phyloP scores from a whole-genome alignment of 2,888 invertebrate species.

The Scaptomyza reducta region DNA sequence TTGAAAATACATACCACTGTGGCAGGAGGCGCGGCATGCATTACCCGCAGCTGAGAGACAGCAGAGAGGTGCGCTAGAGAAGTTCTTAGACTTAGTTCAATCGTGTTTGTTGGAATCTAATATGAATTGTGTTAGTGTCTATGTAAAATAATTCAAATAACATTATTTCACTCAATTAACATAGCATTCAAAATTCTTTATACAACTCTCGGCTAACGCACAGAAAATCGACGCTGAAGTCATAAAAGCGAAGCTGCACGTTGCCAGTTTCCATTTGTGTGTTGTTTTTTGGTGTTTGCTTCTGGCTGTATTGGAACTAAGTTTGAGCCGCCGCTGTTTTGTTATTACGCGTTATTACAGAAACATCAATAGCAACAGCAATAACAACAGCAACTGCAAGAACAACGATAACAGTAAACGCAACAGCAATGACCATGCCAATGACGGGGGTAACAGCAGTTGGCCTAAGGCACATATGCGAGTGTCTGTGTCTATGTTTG shows the following conservation, averaged over 20 bases:
- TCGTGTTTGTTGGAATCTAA: not conserved
- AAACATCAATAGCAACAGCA: constrained; percentile 38
- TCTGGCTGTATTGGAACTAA: constrained; percentile 61
- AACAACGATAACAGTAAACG: constrained; percentile 30
- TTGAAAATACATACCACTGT: constrained; percentile 6
- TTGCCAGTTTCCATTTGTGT: constrained; percentile 47
- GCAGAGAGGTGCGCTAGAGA: constrained; percentile 22
- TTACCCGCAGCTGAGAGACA: constrained; percentile 44
- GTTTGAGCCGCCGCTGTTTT: constrained; percentile 47
- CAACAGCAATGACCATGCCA: constrained; percentile 32
- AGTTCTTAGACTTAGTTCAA: constrained; percentile 8
- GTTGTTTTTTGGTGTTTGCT: constrained; percentile 57
- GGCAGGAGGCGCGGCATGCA: constrained; percentile 41
- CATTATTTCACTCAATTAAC: not conserved
- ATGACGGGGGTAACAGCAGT: constrained; percentile 57
- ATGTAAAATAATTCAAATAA: not conserved
- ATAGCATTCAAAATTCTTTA: not conserved
- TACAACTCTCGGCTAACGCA: constrained; percentile 41
- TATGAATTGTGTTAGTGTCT: not conserved
- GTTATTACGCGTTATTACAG: constrained; percentile 74
- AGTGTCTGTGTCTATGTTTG: constrained; percentile 12
- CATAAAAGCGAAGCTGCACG: constrained; percentile 66
- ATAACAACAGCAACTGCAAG: constrained; percentile 39
- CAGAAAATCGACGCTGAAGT: constrained; percentile 41
- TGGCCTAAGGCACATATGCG: constrained; percentile 43